A percentile compares a stretch with the other conserved stretches of the same genome.
Conservation (phyloP, 2,113 vertebrate species). For the Speoplatyrhinus poulsoni region DNA sequence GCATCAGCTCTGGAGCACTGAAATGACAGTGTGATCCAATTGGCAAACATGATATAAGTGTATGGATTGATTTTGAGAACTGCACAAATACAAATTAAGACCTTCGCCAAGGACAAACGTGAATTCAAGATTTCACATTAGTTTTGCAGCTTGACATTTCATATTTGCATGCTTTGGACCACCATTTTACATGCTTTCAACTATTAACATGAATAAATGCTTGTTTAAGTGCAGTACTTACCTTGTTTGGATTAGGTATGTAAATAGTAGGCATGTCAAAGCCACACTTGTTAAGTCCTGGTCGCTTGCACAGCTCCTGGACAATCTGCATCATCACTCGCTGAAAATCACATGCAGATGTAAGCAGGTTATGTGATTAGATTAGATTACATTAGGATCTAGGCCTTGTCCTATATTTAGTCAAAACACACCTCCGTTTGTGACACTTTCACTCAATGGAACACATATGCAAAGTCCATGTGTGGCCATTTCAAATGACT, state of each 20-base stretch:
- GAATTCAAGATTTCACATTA: too few species aligned
- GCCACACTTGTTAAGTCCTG: slow-evolving; percentile 84
- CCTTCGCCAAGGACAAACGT: too few species aligned
- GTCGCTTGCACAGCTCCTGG: slow-evolving; percentile 84
- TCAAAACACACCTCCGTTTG: background rate
- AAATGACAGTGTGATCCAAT: too few species aligned
- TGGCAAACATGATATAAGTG: too few species aligned
- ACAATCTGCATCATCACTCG: slow-evolving; percentile 88
- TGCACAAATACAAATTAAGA: too few species aligned
- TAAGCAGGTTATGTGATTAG: background rate
- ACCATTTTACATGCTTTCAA: too few species aligned
- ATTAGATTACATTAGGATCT: background rate
- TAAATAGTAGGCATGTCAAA: slow-evolving; percentile 87
- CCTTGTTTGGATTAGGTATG: slow-evolving; percentile 78
- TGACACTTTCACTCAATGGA: background rate
- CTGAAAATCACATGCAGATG: slow-evolving; percentile 51
- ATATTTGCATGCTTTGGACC: too few species aligned
- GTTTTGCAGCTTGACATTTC: too few species aligned
- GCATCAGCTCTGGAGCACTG: too few species aligned
- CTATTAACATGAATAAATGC: too few species aligned
- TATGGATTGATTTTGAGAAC: too few species aligned
- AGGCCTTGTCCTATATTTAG: background rate
- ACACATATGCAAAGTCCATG: background rate
- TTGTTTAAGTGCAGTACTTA: slow-evolving; percentile 13
- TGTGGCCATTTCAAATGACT: too few species aligned